Evolutionary conservation across 2,888 invertebrate species (phyloP).

Genomic region (Rhagium mordax): DNA sequence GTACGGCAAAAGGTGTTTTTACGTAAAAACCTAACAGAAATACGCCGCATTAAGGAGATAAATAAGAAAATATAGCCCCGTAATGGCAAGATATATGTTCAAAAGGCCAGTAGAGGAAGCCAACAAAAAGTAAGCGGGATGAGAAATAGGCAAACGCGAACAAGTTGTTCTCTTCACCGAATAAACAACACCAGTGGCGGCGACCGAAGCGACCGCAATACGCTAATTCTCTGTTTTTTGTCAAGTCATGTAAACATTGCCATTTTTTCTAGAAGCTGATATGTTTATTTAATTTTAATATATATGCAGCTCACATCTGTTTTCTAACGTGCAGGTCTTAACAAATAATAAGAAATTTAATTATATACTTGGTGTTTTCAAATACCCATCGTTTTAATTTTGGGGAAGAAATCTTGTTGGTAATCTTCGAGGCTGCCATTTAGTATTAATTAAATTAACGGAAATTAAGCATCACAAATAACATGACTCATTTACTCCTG

Average conservation of each 20-base stretch:
- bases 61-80: conserved; percentile 64
- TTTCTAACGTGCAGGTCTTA: not conserved
- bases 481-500: too few relatives aligned
- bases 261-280: not conserved
- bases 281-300: not conserved
- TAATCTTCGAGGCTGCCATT: too few relatives aligned
- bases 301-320: not conserved
- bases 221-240: not conserved
- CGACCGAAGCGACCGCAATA: not conserved
- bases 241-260: not conserved
- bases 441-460: too few relatives aligned
- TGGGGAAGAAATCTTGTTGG: too few relatives aligned
- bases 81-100: conserved; percentile 63
- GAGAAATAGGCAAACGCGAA: conserved; percentile 46
- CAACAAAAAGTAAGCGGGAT: conserved; percentile 46
- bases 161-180: conserved; percentile 43
- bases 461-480: too few relatives aligned
- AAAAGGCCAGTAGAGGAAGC: conserved; percentile 54
- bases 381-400: too few relatives aligned
- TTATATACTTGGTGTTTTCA: too few relatives aligned
- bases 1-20: conserved; percentile 51
- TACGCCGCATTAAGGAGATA: conserved; percentile 59
- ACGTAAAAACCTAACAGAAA: conserved; percentile 54
- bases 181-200: conserved; percentile 16
- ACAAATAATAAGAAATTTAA: too few relatives aligned